These are phyloP conservation scores for Xenopus petersii DNA, from an alignment of 2,797 vertebrate species.

Conservation along the genomic window DNA sequence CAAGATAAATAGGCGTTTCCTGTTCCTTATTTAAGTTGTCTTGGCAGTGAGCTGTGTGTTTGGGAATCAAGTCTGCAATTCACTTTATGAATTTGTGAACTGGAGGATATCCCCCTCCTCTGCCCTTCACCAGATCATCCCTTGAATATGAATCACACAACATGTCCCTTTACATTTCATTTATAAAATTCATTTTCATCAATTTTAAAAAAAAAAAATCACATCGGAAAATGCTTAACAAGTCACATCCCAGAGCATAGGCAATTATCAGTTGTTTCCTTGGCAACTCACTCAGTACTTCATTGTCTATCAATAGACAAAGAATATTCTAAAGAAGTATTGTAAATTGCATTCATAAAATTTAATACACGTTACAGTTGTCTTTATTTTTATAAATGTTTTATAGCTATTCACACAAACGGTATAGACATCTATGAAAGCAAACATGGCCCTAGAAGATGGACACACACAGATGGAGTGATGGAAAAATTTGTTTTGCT, in stretches of 20 bases:
- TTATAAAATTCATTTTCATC: background rate
- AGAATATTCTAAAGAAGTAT: too few species aligned
- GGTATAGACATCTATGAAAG: too few species aligned
- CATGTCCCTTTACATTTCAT: background rate
- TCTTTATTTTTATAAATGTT: too few species aligned
- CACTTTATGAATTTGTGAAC: background rate
- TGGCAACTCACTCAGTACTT: background rate
- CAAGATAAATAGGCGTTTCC: constrained; percentile 11
- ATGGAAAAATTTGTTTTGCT: too few species aligned
- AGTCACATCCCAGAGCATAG: background rate
- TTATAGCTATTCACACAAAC: too few species aligned
- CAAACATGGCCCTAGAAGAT: too few species aligned
- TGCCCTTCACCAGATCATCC: background rate
- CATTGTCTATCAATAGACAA: too few species aligned
- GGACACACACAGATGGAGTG: too few species aligned
- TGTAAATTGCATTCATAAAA: too few species aligned
- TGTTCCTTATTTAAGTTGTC: background rate
- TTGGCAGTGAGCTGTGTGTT: too few species aligned
- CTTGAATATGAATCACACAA: background rate
- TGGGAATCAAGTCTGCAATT: too few species aligned
- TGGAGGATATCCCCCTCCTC: background rate
- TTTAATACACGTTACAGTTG: too few species aligned
- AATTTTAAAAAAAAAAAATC: background rate
- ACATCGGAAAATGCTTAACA: background rate
- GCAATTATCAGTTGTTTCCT: background rate